A percentile compares a stretch with the other conserved stretches of the same genome.
Evolutionary conservation across 2,113 vertebrate species (phyloP).

Genomic region (Myiopsitta monachus): DNA sequence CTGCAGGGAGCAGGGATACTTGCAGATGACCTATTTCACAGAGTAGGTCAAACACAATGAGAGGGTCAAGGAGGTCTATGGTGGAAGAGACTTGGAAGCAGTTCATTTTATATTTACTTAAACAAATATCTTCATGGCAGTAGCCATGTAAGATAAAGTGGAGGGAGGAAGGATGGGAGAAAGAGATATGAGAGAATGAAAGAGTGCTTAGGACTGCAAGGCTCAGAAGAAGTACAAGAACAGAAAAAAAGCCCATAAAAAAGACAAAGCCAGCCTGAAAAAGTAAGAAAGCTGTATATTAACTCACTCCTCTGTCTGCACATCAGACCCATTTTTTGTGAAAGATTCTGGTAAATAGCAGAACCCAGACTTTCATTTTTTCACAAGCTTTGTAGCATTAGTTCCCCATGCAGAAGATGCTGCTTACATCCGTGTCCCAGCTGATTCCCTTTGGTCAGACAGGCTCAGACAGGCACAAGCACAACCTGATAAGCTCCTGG

Average conservation of each 20-base stretch:
- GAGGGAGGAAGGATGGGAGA: accelerated
- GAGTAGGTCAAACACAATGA: background rate
- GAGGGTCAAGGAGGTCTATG: background rate
- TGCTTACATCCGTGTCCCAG: background rate
- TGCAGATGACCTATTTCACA: background rate
- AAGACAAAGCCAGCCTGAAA: background rate
- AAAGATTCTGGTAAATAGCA: background rate
- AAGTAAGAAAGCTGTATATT: background rate
- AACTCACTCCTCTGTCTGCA: background rate
- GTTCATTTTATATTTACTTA: background rate
- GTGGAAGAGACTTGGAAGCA: background rate
- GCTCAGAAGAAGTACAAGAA: background rate
- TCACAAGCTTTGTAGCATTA: background rate
- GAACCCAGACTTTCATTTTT: background rate
- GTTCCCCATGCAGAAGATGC: background rate
- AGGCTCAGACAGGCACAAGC: accelerated
- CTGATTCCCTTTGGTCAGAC: background rate
- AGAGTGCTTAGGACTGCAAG: background rate
- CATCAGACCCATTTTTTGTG: background rate
- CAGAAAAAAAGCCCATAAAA: background rate
- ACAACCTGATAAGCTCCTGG: background rate
- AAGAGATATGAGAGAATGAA: background rate
- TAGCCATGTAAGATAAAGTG: background rate
- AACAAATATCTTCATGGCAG: background rate
- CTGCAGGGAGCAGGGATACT: background rate